Base-by-base conservation (phyloP, 2,113 vertebrate genomes). In the Periophthalmus modestus region DNA sequence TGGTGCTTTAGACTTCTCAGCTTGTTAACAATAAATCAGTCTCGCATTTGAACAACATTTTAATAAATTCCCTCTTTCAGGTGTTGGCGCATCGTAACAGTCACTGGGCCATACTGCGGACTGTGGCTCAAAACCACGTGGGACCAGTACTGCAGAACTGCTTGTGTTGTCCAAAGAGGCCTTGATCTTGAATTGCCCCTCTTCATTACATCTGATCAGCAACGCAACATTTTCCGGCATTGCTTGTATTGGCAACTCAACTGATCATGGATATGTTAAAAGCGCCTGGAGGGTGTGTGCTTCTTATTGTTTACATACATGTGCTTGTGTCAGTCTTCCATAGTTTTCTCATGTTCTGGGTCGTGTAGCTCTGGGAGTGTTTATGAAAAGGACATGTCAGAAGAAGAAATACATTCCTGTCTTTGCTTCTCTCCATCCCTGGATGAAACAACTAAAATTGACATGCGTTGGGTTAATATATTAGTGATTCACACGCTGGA, bases 61-160 rank as follows among this genome's bases (percentile, higher is more conserved):
- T 7, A 39, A 39, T 7, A 39, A 2, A 39, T 39, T 39, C 39
- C 10, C 39, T 10, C 2, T 43, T 71, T 57, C 69, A 99, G 98
- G 95, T 98, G 74, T 87, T 98, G 80, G 96, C 97, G 62, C 95
- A 99, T 85, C 97, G 96, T 68, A 95, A 95, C 50, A 90, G 92
- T 33, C 93, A 96, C 58, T 99, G 98, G 97, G 96, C 94, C 0
- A 89, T 89, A 80, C 93, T 99, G 84, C 95, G 95, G 85, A 95
- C 93, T 80, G 92, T 91, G 24, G 96, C 95, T 88, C 92, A 93
- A 61, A n/a, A 77, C 90, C 36, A 85, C 96, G 71, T 98, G 96
- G 98, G 95, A 97, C 82, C 94, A 94, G 39, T 89, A 66, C 57
- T 76, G 71, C 69, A 74, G 75, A 68, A 58, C 91, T 34, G 62